Conservation (phyloP, 2,113 vertebrate genomes). For the Pollimyrus isidori region DNA sequence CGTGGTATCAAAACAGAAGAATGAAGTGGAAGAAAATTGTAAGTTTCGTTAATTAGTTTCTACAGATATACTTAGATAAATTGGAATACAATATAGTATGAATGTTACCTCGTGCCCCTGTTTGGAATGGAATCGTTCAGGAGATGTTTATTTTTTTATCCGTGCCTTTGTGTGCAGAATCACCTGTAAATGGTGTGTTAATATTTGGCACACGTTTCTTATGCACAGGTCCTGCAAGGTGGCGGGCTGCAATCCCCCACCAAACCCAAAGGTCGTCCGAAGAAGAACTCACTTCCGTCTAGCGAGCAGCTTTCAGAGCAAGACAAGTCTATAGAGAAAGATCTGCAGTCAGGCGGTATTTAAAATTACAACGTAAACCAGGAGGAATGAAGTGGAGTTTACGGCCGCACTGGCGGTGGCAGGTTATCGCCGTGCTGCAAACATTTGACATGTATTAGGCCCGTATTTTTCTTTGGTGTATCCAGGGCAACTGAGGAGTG, state of each 20-base stretch:
- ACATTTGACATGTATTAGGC: not conserved
- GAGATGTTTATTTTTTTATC: not conserved
- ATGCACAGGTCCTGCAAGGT: conserved; percentile 81
- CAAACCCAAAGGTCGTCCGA: conserved; percentile 93
- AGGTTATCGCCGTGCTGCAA: conserved; percentile 5
- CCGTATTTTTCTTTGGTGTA: not conserved
- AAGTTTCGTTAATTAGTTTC: conserved; percentile 51
- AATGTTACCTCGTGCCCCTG: not conserved
- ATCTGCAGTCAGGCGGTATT: conserved; percentile 57
- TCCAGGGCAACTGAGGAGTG: not conserved
- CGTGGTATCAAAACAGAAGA: conserved; percentile 97
- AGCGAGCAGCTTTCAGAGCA: conserved; percentile 90
- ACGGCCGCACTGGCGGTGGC: not conserved
- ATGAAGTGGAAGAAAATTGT: conserved; percentile 99
- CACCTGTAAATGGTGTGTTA: not conserved
- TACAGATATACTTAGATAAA: not conserved
- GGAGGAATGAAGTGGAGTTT: conserved; percentile 61
- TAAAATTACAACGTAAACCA: conserved; percentile 60
- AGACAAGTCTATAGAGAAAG: conserved; percentile 67
- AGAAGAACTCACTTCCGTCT: conserved; percentile 95
- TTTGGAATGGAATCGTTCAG: not conserved
- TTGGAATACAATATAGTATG: not conserved
- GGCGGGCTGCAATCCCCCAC: conserved; percentile 93
- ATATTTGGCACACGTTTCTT: not conserved
- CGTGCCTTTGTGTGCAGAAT: not conserved